Evolutionary conservation across 2,113 vertebrate species (phyloP).

Genomic region (Xiphophorus maculatus): DNA sequence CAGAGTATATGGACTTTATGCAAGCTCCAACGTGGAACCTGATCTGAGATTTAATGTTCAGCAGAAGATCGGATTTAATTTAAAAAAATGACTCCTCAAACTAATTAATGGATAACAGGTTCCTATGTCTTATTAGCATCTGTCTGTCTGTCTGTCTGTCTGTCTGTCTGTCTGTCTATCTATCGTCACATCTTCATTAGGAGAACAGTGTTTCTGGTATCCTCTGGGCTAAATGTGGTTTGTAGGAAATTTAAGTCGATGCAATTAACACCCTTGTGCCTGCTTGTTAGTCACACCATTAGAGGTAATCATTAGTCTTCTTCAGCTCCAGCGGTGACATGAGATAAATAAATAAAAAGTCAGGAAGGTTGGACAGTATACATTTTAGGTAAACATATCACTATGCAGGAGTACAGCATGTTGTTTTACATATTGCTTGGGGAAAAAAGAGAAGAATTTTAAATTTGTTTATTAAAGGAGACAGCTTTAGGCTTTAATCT

Average conservation of each 20-base stretch:
- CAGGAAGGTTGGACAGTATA: slow-evolving; percentile 25
- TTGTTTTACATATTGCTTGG: slow-evolving; percentile 9
- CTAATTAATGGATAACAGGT: slow-evolving; percentile 58
- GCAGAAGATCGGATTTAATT: slow-evolving; percentile 61
- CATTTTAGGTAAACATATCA: slow-evolving; percentile 32
- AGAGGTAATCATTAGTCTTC: slow-evolving; percentile 57
- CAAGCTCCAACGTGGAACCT: slow-evolving; percentile 57
- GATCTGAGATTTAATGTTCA: slow-evolving; percentile 52
- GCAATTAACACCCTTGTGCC: slow-evolving; percentile 58
- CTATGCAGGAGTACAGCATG: slow-evolving; percentile 18
- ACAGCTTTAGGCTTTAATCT: slow-evolving; percentile 6
- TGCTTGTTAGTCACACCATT: slow-evolving; percentile 66
- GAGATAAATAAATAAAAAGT: slow-evolving; percentile 44
- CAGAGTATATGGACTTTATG: slow-evolving; percentile 43
- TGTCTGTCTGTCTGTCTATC: slow-evolving; percentile 31
- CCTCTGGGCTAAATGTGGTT: slow-evolving; percentile 23
- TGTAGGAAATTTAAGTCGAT: slow-evolving; percentile 54
- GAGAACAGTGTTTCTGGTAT: slow-evolving; percentile 19
- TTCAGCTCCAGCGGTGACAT: slow-evolving; percentile 50
- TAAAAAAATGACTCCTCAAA: slow-evolving; percentile 56
- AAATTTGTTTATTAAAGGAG: slow-evolving; percentile 2
- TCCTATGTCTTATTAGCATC: slow-evolving; percentile 37
- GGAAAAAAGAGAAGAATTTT: neutral
- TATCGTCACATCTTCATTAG: neutral
- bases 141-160: slow-evolving; percentile 21